Base-by-base conservation (phyloP, 2,888 invertebrate species). In the Copidosoma aretas region DNA sequence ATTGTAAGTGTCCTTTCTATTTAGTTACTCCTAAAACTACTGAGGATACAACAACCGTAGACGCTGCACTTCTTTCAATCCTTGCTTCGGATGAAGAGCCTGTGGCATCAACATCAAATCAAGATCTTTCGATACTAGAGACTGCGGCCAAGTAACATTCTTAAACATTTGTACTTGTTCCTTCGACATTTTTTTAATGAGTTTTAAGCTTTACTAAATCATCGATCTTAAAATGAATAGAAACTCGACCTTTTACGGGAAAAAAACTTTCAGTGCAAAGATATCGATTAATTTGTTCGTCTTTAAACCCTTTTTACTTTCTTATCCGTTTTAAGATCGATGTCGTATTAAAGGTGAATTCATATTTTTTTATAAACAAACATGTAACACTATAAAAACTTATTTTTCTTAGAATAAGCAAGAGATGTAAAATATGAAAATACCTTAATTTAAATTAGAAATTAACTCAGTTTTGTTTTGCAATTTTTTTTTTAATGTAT, bases 401-500 rank as follows among this genome's bases (percentile, higher is more conserved):
- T 66, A 62, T 69, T 59, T 39, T 60, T 60, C 52, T 24, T 19
- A 60, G 61, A 61, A 56, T 62, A 57, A 64, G 60, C 41, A 70
- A 60, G 63, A 64, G 52, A 46, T 67, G 51, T 67, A 57, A 61
- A 39, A 51, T 54, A 46, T 64, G 56, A 58, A 59, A 46, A 56
- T 64, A 67, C 53, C 41, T 64, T 64, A 61, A 70, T 70, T 63
- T 64, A 67, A 67, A 60, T 63, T 64, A 39, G 66, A 62, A 60
- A 63, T 70, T 60, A 61, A 56, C 17, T 54, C 64, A 61, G 69
- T 58, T 69, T 69, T 65, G 57, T 60, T 64, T 65, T 69, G 64
- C 15, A 25, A 60, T 56, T 67, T 24, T 56, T 21, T 43, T 24
- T 51, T 25, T 1, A 17, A n/a, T 59, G 41, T 46, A 49, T 58